These are phyloP conservation scores for Drosophila kambysellisi DNA, from an alignment of 2,888 invertebrate genomes.

Conservation along the genomic window DNA sequence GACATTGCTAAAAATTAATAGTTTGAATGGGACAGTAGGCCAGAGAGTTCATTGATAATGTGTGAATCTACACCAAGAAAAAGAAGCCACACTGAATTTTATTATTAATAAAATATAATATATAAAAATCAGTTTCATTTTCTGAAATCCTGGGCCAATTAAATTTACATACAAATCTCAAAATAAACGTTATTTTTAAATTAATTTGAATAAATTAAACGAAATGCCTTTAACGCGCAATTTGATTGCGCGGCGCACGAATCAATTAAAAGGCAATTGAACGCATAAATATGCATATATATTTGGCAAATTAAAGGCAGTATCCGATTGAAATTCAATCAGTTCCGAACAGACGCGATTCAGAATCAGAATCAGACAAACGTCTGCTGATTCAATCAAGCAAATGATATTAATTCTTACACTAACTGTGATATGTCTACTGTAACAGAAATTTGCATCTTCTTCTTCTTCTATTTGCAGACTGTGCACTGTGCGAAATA, in stretches of 20 bases:
- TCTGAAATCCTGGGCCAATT: conserved; percentile 8
- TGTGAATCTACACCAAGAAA: not conserved
- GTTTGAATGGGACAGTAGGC: conserved; percentile 13
- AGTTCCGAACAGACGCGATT: not conserved
- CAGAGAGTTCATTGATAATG: conserved; percentile 45
- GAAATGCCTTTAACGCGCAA: conserved; percentile 37
- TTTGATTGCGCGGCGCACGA: conserved; percentile 59
- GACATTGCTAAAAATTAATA: conserved; percentile 31
- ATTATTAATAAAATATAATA: not conserved
- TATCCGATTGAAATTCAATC: conserved; percentile 33
- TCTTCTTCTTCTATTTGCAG: conserved; percentile 29
- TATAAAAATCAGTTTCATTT: conserved; percentile 2
- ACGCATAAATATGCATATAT: conserved; percentile 43
- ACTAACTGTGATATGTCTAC: conserved; percentile 10
- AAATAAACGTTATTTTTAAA: conserved; percentile 11
- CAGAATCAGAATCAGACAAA: conserved; percentile 41
- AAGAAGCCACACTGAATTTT: not conserved
- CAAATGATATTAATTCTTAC: conserved; percentile 21
- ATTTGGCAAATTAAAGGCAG: conserved; percentile 46
- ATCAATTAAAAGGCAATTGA: conserved; percentile 65
- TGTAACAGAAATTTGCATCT: conserved; percentile 17
- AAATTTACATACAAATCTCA: conserved; percentile 45
- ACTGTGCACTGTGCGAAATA: conserved; percentile 29
- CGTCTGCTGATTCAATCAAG: conserved; percentile 56
- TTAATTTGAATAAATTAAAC: conserved; percentile 52